Conservation (phyloP, 2,113 vertebrate genomes). For the Psettodes erumei region DNA sequence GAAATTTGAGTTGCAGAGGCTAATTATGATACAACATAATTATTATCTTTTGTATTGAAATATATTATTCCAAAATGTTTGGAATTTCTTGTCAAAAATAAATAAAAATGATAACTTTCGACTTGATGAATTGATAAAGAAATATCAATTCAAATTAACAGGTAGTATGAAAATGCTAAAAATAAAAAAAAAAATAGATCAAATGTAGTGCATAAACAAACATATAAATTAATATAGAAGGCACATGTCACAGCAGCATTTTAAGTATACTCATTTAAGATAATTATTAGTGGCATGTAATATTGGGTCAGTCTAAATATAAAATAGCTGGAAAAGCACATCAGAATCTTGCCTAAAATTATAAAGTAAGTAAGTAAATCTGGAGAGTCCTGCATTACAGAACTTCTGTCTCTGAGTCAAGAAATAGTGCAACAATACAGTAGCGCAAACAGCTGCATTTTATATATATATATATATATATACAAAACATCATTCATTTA, state of each 20-base stretch:
- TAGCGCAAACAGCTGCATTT: slow-evolving; percentile 7
- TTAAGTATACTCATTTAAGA: too few species aligned
- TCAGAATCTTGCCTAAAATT: neutral
- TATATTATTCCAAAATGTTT: too few species aligned
- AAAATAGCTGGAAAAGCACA: neutral
- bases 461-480: neutral
- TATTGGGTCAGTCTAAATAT: too few species aligned
- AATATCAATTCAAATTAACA: too few species aligned
- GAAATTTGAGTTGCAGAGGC: slow-evolving; percentile 1
- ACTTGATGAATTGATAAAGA: too few species aligned
- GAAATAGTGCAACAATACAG: neutral
- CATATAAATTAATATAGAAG: too few species aligned
- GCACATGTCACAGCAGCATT: too few species aligned
- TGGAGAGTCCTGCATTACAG: neutral
- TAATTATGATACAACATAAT: slow-evolving; percentile 1
- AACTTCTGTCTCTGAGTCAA: slow-evolving; percentile 5
- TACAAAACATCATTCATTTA: slow-evolving; percentile 28
- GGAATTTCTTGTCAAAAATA: too few species aligned
- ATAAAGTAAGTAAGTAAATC: neutral
- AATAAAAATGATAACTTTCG: too few species aligned
- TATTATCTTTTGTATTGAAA: too few species aligned
- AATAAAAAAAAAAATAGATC: neutral
- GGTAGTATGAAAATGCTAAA: too few species aligned
- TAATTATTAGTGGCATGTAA: too few species aligned
- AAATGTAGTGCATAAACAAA: neutral